A percentile compares a stretch with the other conserved stretches of the same genome.
These are phyloP conservation scores for Protomyctophum bolini DNA, from an alignment of 2,113 vertebrate genomes.

Conservation along the genomic window DNA sequence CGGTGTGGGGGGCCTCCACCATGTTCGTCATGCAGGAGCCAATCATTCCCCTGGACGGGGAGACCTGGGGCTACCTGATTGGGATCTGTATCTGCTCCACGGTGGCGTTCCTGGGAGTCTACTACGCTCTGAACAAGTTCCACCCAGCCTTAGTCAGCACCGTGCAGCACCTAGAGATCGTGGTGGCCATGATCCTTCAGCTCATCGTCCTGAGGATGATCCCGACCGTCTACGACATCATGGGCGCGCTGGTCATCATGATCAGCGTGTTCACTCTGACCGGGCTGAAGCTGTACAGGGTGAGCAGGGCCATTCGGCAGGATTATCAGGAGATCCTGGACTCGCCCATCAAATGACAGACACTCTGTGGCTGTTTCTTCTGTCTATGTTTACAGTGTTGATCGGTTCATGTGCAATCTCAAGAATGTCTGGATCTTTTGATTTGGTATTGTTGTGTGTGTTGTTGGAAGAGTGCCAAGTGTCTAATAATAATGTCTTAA, in stretches of 20 bases:
- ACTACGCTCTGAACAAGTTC: slow-evolving; percentile 95
- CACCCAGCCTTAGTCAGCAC: slow-evolving; percentile 97
- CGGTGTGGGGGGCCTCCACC: slow-evolving; percentile 92
- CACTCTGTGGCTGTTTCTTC: slow-evolving; percentile 29
- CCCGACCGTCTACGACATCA: slow-evolving; percentile 88
- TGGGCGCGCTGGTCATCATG: slow-evolving; percentile 92
- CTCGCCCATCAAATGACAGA: slow-evolving; percentile 91
- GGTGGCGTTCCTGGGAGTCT: slow-evolving; percentile 95
- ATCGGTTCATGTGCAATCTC: slow-evolving; percentile 70
- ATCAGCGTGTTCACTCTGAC: slow-evolving; percentile 92
- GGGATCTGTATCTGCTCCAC: slow-evolving; percentile 97
- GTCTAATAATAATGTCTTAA: slow-evolving; percentile 80
- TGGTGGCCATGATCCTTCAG: slow-evolving; percentile 95
- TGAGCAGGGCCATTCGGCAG: slow-evolving; percentile 83
- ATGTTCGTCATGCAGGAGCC: slow-evolving; percentile 99
- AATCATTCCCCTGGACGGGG: slow-evolving; percentile 92
- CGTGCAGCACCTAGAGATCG: slow-evolving; percentile 95
- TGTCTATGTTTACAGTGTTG: slow-evolving; percentile 74
- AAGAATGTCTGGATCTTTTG: slow-evolving; percentile 78
- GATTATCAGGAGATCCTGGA: slow-evolving; percentile 96
- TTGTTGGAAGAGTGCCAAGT: slow-evolving; percentile 76
- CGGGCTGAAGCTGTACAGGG: slow-evolving; percentile 91
- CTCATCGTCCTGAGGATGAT: slow-evolving; percentile 92
- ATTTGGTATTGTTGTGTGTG: slow-evolving; percentile 74
- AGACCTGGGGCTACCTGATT: slow-evolving; percentile 96